Conservation (phyloP, 2,797 vertebrate species). For the Eulemur albifrons region DNA sequence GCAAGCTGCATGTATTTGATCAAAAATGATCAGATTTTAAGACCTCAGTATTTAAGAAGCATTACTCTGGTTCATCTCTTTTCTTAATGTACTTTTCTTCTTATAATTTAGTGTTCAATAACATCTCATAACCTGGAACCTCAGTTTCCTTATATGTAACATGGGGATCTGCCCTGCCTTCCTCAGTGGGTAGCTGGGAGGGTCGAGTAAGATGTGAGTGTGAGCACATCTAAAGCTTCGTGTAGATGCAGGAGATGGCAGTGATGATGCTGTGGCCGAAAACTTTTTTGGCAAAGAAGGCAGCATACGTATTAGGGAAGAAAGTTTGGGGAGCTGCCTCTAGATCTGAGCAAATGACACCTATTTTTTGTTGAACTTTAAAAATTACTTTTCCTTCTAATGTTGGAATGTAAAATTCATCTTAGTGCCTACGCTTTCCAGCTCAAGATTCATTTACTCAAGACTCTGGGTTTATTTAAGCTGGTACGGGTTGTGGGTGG, state of each 20-base stretch:
- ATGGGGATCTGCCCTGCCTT: not conserved
- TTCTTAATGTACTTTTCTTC: not conserved
- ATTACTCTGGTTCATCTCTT: conserved; percentile 11
- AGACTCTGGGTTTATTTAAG: not conserved
- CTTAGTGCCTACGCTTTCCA: not conserved
- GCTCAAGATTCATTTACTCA: not conserved
- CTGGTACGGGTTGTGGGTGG: not conserved
- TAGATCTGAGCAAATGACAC: not conserved
- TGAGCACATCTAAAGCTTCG: not conserved
- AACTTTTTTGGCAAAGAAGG: not conserved
- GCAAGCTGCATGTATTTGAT: not conserved
- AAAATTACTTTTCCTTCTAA: not conserved
- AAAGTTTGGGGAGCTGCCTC: not conserved
- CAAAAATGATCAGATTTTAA: not conserved
- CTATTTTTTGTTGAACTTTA: not conserved
- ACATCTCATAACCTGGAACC: not conserved
- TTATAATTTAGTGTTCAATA: not conserved
- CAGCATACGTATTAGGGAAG: not conserved
- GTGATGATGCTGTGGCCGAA: not conserved
- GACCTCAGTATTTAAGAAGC: not conserved
- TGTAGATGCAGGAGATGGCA: not conserved
- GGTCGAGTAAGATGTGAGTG: not conserved
- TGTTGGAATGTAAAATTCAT: not conserved
- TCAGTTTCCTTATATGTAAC: not conserved
- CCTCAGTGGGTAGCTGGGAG: not conserved